A percentile compares a stretch with the other conserved stretches of the same genome.
phyloP scores from a whole-genome alignment of 2,888 invertebrate genomes.

The Automeris io region DNA sequence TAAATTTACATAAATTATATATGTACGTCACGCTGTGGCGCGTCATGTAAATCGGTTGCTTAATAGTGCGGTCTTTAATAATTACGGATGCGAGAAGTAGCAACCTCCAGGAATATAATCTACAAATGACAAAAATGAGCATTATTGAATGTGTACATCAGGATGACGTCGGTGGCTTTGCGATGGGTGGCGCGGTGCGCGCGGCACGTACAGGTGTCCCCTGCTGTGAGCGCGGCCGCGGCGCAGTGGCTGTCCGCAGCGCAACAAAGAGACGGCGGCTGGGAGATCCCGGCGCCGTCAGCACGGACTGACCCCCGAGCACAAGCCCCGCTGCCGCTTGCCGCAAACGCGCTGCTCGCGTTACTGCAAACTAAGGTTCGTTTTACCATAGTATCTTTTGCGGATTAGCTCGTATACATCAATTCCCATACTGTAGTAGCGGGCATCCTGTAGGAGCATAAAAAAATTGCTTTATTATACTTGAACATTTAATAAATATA shows the following conservation, averaged over 20 bases:
- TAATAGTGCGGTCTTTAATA: too few relatives aligned
- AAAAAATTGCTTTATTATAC: too few relatives aligned
- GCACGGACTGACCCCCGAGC: conserved; percentile 71
- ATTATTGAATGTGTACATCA: conserved; percentile 14
- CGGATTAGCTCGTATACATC: too few relatives aligned
- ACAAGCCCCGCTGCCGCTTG: conserved; percentile 78
- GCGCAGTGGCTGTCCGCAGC: conserved; percentile 85
- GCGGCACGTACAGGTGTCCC: conserved; percentile 50
- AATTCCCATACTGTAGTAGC: too few relatives aligned
- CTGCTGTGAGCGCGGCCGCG: conserved; percentile 63
- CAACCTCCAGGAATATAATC: background rate
- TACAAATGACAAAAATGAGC: background rate
- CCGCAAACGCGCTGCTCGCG: conserved; percentile 87
- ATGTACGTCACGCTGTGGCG: too few relatives aligned
- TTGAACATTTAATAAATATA: too few relatives aligned
- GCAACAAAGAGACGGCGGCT: conserved; percentile 86
- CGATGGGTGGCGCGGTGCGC: conserved; percentile 60
- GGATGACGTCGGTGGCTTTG: conserved; percentile 60
- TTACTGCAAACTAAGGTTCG: conserved; percentile 80
- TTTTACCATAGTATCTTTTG: too few relatives aligned
- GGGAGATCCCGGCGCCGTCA: conserved; percentile 78
- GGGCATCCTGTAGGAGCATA: too few relatives aligned
- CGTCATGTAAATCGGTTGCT: too few relatives aligned
- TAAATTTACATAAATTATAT: too few relatives aligned
- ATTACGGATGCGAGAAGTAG: too few relatives aligned